Conservation (phyloP, 2,888 invertebrate species). For the Glomeris marginata region DNA sequence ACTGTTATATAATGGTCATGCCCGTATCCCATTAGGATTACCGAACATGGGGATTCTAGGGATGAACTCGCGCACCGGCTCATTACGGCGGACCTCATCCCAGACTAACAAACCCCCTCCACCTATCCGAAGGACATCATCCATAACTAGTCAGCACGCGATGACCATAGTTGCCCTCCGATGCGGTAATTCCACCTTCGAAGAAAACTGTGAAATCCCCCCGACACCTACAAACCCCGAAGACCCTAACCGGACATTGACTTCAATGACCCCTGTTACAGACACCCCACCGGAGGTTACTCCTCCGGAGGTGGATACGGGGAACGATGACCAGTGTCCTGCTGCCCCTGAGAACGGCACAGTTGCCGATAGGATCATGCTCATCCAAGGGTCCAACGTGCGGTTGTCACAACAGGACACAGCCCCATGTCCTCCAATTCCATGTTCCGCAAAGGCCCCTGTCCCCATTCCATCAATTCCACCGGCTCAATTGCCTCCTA, state of each 20-base stretch:
- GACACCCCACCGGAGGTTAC: too few species aligned
- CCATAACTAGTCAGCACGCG: slow-evolving; percentile 28
- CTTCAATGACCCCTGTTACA: too few species aligned
- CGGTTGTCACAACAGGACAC: slow-evolving; percentile 1
- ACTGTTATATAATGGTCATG: too few species aligned
- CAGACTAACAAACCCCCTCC: slow-evolving; percentile 51
- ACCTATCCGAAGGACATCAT: slow-evolving; percentile 64
- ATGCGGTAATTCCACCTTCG: not conserved
- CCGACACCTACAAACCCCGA: too few species aligned
- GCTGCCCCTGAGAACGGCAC: too few species aligned
- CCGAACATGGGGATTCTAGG: slow-evolving; percentile 4
- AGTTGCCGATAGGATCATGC: slow-evolving; percentile 4
- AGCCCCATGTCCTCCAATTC: not conserved
- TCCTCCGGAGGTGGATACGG: too few species aligned
- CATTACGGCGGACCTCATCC: slow-evolving; percentile 11
- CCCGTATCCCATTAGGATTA: slow-evolving; percentile 7
- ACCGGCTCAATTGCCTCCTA: not conserved
- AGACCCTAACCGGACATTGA: too few species aligned
- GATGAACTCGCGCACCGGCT: slow-evolving; percentile 10
- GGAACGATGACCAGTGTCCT: too few species aligned
- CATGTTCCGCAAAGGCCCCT: not conserved
- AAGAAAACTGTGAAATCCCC: too few species aligned
- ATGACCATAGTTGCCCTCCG: slow-evolving; percentile 9
- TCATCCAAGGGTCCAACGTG: slow-evolving; percentile 11
- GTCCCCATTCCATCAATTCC: not conserved